Evolutionary conservation across 2,797 vertebrate genomes (phyloP).

Genomic region (Sebastes steindachneri): DNA sequence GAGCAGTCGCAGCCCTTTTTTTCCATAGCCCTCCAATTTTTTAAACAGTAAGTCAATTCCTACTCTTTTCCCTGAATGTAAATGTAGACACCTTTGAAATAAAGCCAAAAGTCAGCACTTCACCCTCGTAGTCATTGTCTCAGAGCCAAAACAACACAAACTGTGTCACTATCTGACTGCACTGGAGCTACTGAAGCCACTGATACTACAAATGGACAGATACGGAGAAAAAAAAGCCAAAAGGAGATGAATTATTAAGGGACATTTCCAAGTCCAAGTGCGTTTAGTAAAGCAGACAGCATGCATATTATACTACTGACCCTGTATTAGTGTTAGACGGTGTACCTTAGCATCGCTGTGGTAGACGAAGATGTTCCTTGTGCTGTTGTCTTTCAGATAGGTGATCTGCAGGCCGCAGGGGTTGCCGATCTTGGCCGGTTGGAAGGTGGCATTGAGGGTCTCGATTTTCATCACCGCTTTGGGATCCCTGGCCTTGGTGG

Average conservation of each 20-base stretch:
- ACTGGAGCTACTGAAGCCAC: not conserved
- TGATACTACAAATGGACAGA: not conserved
- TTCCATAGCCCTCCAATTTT: not conserved
- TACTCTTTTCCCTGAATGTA: not conserved
- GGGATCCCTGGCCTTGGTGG: slow-evolving; percentile 91
- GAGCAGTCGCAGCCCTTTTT: not conserved
- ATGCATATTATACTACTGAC: not conserved
- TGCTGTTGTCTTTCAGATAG: slow-evolving; percentile 98
- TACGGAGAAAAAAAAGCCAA: not conserved
- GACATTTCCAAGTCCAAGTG: not conserved
- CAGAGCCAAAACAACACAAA: not conserved
- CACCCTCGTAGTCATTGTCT: not conserved
- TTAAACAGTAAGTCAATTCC: not conserved
- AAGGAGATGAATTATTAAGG: slow-evolving; percentile 1
- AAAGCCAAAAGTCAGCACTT: not conserved
- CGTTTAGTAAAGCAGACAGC: not conserved
- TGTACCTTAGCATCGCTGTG: slow-evolving; percentile 95
- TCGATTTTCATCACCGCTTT: slow-evolving; percentile 97
- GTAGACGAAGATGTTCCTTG: slow-evolving; percentile 97
- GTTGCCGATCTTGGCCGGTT: slow-evolving; percentile 94
- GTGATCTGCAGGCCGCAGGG: slow-evolving; percentile 95
- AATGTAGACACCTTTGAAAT: not conserved
- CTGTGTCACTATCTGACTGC: not conserved
- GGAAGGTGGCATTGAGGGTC: slow-evolving; percentile 95
- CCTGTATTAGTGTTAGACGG: not conserved